Conservation (phyloP, 2,113 vertebrate genomes). For the Cryptomyrus ogoouensis region DNA sequence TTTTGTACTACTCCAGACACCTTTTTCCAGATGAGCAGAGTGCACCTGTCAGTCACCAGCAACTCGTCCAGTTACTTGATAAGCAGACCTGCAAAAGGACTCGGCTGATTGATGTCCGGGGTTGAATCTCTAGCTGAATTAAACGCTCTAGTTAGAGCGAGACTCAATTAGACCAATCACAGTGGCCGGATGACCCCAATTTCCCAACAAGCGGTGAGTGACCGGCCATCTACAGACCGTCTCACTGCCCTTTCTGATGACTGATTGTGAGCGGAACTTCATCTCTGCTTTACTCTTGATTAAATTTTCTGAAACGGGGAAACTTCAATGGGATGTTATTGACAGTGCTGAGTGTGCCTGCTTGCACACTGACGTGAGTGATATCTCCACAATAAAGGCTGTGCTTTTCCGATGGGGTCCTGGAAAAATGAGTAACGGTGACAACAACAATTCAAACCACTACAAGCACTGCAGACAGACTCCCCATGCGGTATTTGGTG, state of each 20-base stretch:
- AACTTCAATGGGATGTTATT: background rate
- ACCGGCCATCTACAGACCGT: background rate
- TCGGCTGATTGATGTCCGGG: background rate
- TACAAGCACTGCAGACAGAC: background rate
- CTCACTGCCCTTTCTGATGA: background rate
- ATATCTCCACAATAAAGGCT: background rate
- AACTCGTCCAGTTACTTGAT: background rate
- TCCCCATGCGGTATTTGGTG: background rate
- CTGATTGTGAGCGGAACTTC: constrained; percentile 1
- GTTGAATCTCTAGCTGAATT: background rate
- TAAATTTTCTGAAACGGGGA: background rate
- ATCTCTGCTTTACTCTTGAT: background rate
- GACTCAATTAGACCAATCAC: constrained; percentile 9
- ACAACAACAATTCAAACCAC: background rate
- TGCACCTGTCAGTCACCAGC: background rate
- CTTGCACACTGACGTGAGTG: background rate
- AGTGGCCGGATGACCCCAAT: background rate
- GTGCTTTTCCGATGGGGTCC: background rate
- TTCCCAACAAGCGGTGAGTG: background rate
- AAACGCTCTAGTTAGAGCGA: constrained; percentile 2
- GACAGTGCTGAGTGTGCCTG: background rate
- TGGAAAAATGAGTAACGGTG: background rate
- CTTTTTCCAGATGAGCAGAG: background rate
- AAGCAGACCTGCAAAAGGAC: background rate
- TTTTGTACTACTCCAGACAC: background rate